A percentile compares a stretch with the other conserved stretches of the same genome.
Conservation (phyloP, 2,888 invertebrate genomes). For the Ophioninae sp. region DNA sequence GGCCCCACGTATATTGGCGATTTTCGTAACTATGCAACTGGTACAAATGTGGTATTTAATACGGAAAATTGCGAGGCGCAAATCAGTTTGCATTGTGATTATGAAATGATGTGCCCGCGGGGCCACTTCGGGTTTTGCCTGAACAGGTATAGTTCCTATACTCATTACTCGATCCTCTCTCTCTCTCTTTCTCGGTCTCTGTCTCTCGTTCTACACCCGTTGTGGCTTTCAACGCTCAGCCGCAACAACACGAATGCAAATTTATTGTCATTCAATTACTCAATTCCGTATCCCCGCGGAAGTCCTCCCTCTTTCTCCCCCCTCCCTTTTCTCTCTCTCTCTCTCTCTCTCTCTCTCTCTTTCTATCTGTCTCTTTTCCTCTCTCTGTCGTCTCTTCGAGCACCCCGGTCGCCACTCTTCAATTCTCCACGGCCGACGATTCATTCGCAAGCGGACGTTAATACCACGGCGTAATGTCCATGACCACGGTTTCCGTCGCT, state of each 20-base stretch:
- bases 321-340: slow-evolving; percentile 10
- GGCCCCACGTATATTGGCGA: slow-evolving; percentile 13
- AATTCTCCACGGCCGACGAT: slow-evolving; percentile 65
- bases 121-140: slow-evolving; percentile 47
- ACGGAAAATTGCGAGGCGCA: slow-evolving; percentile 71
- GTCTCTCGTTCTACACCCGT: slow-evolving; percentile 73
- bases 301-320: slow-evolving; percentile 46
- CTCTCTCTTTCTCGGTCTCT: slow-evolving; percentile 61
- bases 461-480: slow-evolving; percentile 74
- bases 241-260: slow-evolving; percentile 79
- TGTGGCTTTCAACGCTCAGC: slow-evolving; percentile 74
- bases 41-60: slow-evolving; percentile 54
- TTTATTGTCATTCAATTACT: slow-evolving; percentile 80
- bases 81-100: slow-evolving; percentile 77
- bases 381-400: slow-evolving; percentile 30
- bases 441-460: slow-evolving; percentile 71
- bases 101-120: slow-evolving; percentile 76
- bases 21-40: slow-evolving; percentile 34
- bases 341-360: slow-evolving; percentile 17
- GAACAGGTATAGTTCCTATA: slow-evolving; percentile 41
- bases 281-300: slow-evolving; percentile 71
- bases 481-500: slow-evolving; percentile 68
- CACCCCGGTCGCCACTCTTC: slow-evolving; percentile 24
- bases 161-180: slow-evolving; percentile 19
- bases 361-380: slow-evolving; percentile 1